Percentiles rank a stretch among this genome's conserved stretches.
Conservation (phyloP, 2,888 invertebrate species). For the Spilosoma lubricipeda region DNA sequence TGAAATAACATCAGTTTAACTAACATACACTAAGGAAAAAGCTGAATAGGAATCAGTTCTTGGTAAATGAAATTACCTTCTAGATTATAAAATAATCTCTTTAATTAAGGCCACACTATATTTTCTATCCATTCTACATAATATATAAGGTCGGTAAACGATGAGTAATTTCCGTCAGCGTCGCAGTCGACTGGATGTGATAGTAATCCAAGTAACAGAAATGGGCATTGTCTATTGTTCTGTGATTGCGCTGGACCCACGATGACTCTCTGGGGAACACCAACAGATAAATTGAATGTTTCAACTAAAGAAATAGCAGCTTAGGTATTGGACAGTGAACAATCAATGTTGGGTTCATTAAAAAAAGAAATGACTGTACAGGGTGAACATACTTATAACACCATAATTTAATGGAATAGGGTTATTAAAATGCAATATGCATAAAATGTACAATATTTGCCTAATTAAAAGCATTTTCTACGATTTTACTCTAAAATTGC, state of each 20-base stretch:
- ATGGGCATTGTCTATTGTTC: background rate
- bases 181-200: background rate
- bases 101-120: constrained; percentile 1
- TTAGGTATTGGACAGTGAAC: background rate
- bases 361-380: background rate
- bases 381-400: too few relatives aligned
- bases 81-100: background rate
- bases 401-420: too few relatives aligned
- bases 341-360: background rate
- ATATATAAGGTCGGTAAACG: background rate
- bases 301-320: background rate
- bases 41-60: too few relatives aligned
- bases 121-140: background rate
- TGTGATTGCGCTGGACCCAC: background rate
- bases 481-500: too few relatives aligned
- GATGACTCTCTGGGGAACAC: background rate
- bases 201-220: background rate
- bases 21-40: too few relatives aligned
- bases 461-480: too few relatives aligned
- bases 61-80: too few relatives aligned
- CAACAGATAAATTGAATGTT: background rate
- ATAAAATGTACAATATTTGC: too few relatives aligned
- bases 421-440: too few relatives aligned
- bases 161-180: background rate
- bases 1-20: too few relatives aligned